These are phyloP conservation scores for Oenanthe oenanthe DNA, from an alignment of 2,113 vertebrate genomes.

Conservation along the genomic window DNA sequence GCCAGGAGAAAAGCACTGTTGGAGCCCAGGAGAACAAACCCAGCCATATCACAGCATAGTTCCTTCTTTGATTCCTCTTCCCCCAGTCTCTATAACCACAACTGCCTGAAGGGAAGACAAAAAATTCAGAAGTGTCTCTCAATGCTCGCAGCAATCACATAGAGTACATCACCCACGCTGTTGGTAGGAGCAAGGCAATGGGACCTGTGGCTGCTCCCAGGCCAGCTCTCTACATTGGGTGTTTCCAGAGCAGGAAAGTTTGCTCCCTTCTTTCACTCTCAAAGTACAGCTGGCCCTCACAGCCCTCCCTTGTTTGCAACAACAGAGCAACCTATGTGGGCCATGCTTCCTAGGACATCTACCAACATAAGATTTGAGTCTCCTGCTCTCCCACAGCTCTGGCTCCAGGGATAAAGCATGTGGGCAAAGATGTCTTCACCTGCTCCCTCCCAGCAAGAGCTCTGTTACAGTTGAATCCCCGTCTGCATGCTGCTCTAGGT, in stretches of 20 bases:
- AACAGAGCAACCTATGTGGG: not conserved
- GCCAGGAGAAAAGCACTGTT: fast-evolving
- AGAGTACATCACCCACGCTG: fast-evolving
- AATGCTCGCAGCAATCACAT: not conserved
- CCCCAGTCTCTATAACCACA: not conserved
- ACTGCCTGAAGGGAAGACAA: not conserved
- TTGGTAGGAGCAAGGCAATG: not conserved
- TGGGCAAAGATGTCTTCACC: not conserved
- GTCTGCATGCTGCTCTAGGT: not conserved
- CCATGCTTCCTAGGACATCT: not conserved
- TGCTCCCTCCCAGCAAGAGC: not conserved
- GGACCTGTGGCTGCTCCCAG: not conserved
- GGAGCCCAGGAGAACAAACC: not conserved
- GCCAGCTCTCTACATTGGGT: not conserved
- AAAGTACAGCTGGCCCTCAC: not conserved
- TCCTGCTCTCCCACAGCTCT: not conserved
- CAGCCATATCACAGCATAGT: fast-evolving
- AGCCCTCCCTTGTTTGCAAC: not conserved
- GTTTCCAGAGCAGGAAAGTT: not conserved
- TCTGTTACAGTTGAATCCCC: not conserved
- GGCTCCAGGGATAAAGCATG: not conserved
- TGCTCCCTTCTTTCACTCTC: not conserved
- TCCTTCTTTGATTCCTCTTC: not conserved
- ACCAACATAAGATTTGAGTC: not conserved
- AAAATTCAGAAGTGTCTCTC: not conserved